A percentile compares a stretch with the other conserved stretches of the same genome.
phyloP scores from a whole-genome alignment of 2,888 invertebrate species.

The Eilema griseolum region DNA sequence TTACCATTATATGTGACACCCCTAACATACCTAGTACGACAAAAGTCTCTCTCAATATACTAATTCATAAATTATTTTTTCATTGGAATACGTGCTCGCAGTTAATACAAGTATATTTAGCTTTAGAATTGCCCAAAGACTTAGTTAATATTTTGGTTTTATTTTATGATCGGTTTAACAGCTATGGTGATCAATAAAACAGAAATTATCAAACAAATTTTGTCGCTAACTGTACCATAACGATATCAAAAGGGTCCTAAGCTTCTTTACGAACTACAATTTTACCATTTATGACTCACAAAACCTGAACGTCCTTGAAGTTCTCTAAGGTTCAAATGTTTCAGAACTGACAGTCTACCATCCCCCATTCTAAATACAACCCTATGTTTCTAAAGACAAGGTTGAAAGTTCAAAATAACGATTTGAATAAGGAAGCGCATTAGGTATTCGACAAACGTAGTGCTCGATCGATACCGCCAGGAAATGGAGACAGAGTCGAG shows the following conservation, averaged over 20 bases:
- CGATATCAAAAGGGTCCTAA: neutral
- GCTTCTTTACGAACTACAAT: neutral
- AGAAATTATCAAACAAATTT: too few relatives aligned
- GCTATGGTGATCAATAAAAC: too few relatives aligned
- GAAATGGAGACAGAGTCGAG: conserved; percentile 60
- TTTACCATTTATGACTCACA: conserved; percentile 3
- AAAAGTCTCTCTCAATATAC: too few relatives aligned
- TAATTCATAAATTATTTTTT: too few relatives aligned
- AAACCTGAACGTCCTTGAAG: conserved; percentile 60
- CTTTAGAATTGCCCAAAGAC: too few relatives aligned
- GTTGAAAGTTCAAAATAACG: neutral
- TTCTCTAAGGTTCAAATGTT: conserved; percentile 42
- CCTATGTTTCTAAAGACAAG: neutral
- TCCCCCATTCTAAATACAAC: conserved; percentile 14
- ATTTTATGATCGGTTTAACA: too few relatives aligned
- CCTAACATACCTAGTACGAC: too few relatives aligned
- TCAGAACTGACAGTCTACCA: neutral
- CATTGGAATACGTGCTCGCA: too few relatives aligned
- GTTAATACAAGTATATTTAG: too few relatives aligned
- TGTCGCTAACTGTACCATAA: too few relatives aligned
- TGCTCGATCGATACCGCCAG: conserved; percentile 70
- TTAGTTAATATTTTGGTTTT: too few relatives aligned
- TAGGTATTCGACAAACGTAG: conserved; percentile 70
- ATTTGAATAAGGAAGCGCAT: conserved; percentile 40
- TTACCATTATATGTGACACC: too few relatives aligned